Percentiles rank a stretch among this genome's conserved stretches.
Evolutionary conservation across 2,113 vertebrate species (phyloP).

Genomic region (Dascyllus trimaculatus): DNA sequence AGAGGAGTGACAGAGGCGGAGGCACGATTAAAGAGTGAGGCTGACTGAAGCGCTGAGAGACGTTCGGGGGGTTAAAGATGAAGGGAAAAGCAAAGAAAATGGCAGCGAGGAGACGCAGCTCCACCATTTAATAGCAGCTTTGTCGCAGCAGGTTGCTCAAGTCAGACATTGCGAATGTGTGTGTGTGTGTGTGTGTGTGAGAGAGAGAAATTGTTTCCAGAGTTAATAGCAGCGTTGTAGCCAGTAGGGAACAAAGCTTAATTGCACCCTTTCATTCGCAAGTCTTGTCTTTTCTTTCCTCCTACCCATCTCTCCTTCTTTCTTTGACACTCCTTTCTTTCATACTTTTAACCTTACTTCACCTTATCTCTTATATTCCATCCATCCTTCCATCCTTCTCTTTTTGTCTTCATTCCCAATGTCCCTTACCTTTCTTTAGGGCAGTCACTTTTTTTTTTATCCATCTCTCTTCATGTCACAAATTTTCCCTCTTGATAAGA

Average conservation of each 20-base stretch:
- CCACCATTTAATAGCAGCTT: slow-evolving; percentile 43
- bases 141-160: slow-evolving; percentile 45
- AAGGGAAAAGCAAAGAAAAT: slow-evolving; percentile 15
- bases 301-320: not conserved
- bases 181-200: not conserved
- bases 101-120: slow-evolving; percentile 29
- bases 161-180: slow-evolving; percentile 16
- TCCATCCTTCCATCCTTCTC: not conserved
- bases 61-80: slow-evolving; percentile 18
- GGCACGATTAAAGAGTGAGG: not conserved
- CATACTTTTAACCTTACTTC: not conserved
- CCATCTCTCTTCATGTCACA: too few relatives aligned
- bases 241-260: slow-evolving; percentile 34
- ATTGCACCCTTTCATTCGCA: slow-evolving; percentile 44
- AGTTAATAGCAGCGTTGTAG: slow-evolving; percentile 31
- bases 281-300: slow-evolving; percentile 22
- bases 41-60: slow-evolving; percentile 21
- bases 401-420: not conserved
- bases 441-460: too few relatives aligned
- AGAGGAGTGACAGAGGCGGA: slow-evolving; percentile 4
- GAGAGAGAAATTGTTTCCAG: slow-evolving; percentile 6
- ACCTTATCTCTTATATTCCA: not conserved
- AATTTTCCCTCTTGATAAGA: too few relatives aligned
- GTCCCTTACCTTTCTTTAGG: too few relatives aligned
- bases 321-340: not conserved